Base-by-base conservation (phyloP, 2,797 vertebrate species). In the Enteromius viviparus region DNA sequence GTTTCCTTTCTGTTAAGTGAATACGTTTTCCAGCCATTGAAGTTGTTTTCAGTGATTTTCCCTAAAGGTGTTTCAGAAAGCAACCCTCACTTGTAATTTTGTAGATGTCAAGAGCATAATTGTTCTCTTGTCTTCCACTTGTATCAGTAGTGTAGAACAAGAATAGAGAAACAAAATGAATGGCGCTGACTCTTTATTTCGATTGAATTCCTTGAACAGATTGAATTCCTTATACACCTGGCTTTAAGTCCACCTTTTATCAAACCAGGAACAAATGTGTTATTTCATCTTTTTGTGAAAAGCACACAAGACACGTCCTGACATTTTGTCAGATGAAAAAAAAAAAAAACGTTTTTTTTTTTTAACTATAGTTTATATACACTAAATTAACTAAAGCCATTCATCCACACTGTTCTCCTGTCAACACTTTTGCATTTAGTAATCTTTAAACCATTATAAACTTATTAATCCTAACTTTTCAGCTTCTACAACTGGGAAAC, bases 401-500 rank as follows among this genome's bases (percentile, higher is more conserved):
- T 34, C 17, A 78, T 34, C 58, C 29, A 15, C 21, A n/a, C 60
- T 21, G 62, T 23, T 51, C 65, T 47, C 17, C 14, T 29, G 58
- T 75, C 45, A 14, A 37, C 3, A n/a, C n/a, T 3, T 64, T 26
- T 26, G 21, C 42, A 40, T 58, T 80, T 80, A 51, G 7, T 49
- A 21, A 8, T 74, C 14, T 40, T 6, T 21, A 81, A 26, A 26
- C 47, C 19, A 14, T 42, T 21, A 11, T 12, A 55, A 68, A 42
- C 14, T 21, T 68, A 47, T 62, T 71, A 49, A 72, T 34, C 76
- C 15, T 40, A 23, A 72, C 53, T 29, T 60, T 82, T 80, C 69
- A 98, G 96, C 89, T 97, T 95, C 93, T 97, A 96, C 92, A 97
- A 97, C 92, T 96, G 96, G 96, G 92, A 94, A 85, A 96, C 91